Percentiles rank a stretch among this genome's conserved stretches.
These are phyloP conservation scores for Aplidium turbinatum DNA, from an alignment of 23 tunicate genomes.

Conservation along the genomic window DNA sequence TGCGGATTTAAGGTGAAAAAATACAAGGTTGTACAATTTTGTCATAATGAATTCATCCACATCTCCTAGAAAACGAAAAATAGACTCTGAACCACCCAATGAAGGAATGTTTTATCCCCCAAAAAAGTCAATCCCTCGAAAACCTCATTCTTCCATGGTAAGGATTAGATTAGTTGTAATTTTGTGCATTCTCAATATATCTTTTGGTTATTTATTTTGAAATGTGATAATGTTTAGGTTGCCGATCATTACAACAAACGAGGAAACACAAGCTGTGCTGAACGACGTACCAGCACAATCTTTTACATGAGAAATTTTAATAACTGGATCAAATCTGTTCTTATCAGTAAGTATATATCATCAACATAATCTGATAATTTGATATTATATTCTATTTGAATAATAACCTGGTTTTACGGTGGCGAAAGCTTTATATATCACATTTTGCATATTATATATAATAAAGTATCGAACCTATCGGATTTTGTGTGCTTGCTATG, in stretches of 20 bases:
- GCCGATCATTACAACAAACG: slow-evolving; percentile 83
- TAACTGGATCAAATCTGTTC: slow-evolving; percentile 93
- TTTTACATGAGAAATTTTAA: slow-evolving; percentile 94
- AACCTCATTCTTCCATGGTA: slow-evolving; percentile 11
- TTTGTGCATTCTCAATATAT: background rate
- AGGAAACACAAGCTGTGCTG: slow-evolving; percentile 61
- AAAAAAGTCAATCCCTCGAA: background rate
- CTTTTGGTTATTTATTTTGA: background rate
- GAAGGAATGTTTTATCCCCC: no score
- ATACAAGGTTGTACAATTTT: background rate
- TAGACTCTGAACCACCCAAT: no score
- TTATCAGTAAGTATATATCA: slow-evolving; percentile 50
- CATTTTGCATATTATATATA: no score
- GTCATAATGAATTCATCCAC: no score
- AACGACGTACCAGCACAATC: slow-evolving; percentile 74
- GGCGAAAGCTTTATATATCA: no score
- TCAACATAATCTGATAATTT: background rate
- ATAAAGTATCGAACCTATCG: no score
- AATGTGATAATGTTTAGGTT: slow-evolving; percentile 23
- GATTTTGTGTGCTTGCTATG: no score
- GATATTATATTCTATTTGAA: background rate
- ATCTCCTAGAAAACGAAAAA: no score
- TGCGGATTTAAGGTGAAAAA: background rate
- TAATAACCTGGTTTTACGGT: background rate
- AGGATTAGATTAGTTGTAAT: no score